A percentile compares a stretch with the other conserved stretches of the same genome.
phyloP scores from a whole-genome alignment of 2,113 vertebrate species.

The Poecilia latipinna region DNA sequence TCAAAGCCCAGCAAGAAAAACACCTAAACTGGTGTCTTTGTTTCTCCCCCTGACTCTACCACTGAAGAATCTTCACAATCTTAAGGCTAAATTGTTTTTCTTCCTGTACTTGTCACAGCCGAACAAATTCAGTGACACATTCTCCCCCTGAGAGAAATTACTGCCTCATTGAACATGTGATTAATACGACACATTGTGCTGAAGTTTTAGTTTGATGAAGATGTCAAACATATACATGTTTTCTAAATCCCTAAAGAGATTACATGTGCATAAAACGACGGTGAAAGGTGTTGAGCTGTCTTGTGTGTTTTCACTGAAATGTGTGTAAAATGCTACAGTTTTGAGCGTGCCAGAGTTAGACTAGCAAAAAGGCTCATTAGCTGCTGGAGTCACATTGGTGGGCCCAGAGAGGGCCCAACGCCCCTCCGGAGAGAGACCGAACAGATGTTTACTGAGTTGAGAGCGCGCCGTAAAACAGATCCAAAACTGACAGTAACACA shows the following conservation, averaged over 20 bases:
- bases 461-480: conserved; percentile 32
- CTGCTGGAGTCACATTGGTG: conserved; percentile 52
- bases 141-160: conserved; percentile 45
- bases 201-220: conserved; percentile 51
- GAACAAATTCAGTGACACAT: conserved; percentile 62
- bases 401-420: conserved; percentile 49
- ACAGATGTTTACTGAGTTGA: conserved; percentile 60
- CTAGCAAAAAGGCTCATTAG: conserved; percentile 67
- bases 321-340: neutral
- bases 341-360: conserved; percentile 12
- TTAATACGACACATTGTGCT: conserved; percentile 54
- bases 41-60: neutral
- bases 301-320: conserved; percentile 2
- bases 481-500: conserved; percentile 38
- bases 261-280: conserved; percentile 27
- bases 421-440: conserved; percentile 49
- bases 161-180: conserved; percentile 67
- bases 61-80: neutral
- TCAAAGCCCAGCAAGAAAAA: neutral
- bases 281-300: conserved; percentile 15
- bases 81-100: conserved; percentile 33
- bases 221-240: conserved; percentile 51
- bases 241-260: conserved; percentile 33
- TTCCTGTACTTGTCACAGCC: conserved; percentile 47
- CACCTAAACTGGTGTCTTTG: neutral